Evolutionary conservation across 2,797 vertebrate species (phyloP).

Genomic region (Sphenopsis melanotis): DNA sequence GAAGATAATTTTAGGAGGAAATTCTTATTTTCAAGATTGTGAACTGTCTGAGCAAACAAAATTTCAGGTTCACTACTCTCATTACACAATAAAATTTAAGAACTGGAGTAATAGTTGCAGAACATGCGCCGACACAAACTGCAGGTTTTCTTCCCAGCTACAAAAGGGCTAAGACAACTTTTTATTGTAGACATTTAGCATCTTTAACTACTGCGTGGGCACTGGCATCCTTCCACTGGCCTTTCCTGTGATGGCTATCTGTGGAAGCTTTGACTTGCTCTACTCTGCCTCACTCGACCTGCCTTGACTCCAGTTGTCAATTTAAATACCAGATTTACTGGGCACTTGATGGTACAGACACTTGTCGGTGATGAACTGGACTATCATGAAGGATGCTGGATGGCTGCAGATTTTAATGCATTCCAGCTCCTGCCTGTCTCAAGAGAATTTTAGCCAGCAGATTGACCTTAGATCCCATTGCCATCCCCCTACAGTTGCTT

Average conservation of each 20-base stretch:
- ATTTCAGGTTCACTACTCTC: neutral
- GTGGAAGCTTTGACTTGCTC: neutral
- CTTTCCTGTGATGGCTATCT: neutral
- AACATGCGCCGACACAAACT: neutral
- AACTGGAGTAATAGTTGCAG: neutral
- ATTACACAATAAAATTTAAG: neutral
- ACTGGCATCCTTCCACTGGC: neutral
- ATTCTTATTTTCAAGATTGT: neutral
- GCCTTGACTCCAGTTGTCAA: rapidly evolving
- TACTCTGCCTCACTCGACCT: neutral
- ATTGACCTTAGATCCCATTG: neutral
- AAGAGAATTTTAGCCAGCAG: neutral
- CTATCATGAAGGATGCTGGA: neutral
- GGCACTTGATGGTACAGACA: neutral
- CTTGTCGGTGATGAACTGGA: neutral
- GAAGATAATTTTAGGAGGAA: neutral
- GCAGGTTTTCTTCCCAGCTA: neutral
- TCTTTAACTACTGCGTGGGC: neutral
- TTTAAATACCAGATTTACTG: neutral
- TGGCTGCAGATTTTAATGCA: neutral
- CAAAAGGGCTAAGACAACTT: neutral
- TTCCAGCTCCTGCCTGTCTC: neutral
- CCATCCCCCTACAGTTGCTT: neutral
- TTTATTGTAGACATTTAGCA: neutral
- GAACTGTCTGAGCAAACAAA: neutral